A percentile compares a stretch with the other conserved stretches of the same genome.
Evolutionary conservation across 2,113 vertebrate genomes (phyloP).

Genomic region (Eulacestoma nigropectus): DNA sequence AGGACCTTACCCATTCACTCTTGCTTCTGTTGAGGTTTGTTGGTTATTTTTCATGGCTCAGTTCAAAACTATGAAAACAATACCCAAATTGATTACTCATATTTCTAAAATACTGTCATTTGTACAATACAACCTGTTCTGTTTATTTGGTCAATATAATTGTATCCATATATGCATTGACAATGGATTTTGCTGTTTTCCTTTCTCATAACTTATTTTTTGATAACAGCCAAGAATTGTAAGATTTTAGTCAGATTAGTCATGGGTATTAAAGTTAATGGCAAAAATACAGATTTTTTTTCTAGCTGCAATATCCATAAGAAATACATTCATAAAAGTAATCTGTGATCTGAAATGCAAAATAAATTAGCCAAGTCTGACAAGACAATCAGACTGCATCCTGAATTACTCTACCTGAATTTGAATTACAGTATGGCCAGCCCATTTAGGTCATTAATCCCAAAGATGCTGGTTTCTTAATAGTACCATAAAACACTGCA

Average conservation of each 20-base stretch:
- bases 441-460: background rate
- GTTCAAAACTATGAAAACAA: background rate
- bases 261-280: background rate
- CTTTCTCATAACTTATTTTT: background rate
- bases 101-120: background rate
- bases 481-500: background rate
- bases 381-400: background rate
- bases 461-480: background rate
- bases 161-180: background rate
- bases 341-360: background rate
- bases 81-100: background rate
- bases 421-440: background rate
- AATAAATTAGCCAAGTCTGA: background rate
- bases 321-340: background rate
- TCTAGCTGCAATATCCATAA: background rate
- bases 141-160: background rate
- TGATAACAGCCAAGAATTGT: rapidly evolving
- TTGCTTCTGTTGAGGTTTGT: background rate
- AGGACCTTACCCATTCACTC: background rate
- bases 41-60: background rate
- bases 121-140: background rate
- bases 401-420: background rate
- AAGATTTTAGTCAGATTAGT: background rate
- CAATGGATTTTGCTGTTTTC: background rate
- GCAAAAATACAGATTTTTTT: background rate